A percentile compares a stretch with the other conserved stretches of the same genome.
Evolutionary conservation across 2,888 invertebrate genomes (phyloP).

Genomic region (Trichogramma dendrolimi): DNA sequence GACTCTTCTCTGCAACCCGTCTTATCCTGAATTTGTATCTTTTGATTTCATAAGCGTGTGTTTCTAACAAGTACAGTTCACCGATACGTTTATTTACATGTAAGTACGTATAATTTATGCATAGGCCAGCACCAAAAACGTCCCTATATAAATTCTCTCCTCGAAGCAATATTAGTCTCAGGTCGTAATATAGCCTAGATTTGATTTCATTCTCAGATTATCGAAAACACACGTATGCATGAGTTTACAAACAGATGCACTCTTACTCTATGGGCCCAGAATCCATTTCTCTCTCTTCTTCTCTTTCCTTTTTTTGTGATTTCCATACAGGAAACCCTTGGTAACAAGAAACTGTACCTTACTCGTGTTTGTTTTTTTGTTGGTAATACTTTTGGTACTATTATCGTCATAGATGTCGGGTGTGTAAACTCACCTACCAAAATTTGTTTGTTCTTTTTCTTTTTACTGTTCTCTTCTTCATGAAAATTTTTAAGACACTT

Average conservation of each 20-base stretch:
- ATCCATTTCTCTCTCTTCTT: conserved; percentile 30
- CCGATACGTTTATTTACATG: no score
- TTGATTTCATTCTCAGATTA: conserved; percentile 48
- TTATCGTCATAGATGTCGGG: conserved; percentile 1
- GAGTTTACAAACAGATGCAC: conserved; percentile 20
- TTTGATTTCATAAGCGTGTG: no score
- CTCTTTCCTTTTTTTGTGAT: conserved; percentile 35
- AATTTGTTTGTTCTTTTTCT: conserved; percentile 7
- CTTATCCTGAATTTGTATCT: no score
- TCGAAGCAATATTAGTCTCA: no score
- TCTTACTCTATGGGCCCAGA: conserved; percentile 17
- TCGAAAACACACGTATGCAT: conserved; percentile 26
- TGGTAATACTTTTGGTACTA: conserved; percentile 7
- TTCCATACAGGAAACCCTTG: conserved; percentile 50
- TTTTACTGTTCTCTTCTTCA: conserved; percentile 25
- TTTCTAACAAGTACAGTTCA: no score
- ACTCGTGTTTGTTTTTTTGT: conserved; percentile 12
- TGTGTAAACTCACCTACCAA: conserved; percentile 7
- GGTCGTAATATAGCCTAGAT: conserved; percentile 37
- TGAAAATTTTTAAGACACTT: background rate
- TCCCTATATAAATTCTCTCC: no score
- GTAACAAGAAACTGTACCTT: conserved; percentile 47
- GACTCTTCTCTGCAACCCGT: no score
- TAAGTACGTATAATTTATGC: no score
- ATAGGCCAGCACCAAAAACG: no score